phyloP scores from a whole-genome alignment of 2,113 vertebrate species.

The Xiphophorus couchianus region DNA sequence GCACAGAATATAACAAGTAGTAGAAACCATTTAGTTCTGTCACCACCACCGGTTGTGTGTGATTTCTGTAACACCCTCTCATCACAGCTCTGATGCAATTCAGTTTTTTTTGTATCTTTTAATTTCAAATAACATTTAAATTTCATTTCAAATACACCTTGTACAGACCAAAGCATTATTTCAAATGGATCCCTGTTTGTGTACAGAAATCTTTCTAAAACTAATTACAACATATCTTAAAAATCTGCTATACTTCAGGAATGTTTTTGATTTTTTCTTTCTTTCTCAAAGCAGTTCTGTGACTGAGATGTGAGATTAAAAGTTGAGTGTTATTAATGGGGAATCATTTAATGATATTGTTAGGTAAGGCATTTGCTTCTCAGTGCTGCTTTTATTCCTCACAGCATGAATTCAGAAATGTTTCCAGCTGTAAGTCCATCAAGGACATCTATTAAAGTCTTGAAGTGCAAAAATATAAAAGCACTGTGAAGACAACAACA shows the following conservation, averaged over 20 bases:
- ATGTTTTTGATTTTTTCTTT: conserved; percentile 15
- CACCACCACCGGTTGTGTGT: neutral
- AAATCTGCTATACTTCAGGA: conserved; percentile 6
- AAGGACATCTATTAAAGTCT: neutral
- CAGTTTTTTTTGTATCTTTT: too few relatives aligned
- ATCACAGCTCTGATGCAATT: neutral
- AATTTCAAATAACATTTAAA: too few relatives aligned
- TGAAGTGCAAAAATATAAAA: neutral
- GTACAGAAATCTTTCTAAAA: conserved; percentile 17
- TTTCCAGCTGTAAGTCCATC: neutral
- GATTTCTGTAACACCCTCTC: conserved; percentile 19
- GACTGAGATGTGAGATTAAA: conserved; percentile 2
- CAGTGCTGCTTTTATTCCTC: neutral
- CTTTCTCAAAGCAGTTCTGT: neutral
- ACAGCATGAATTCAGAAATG: conserved; percentile 26
- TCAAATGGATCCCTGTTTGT: conserved; percentile 10
- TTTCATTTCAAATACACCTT: neutral
- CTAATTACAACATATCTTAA: neutral
- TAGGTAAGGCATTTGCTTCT: conserved; percentile 11
- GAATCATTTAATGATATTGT: conserved; percentile 27
- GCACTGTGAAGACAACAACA: neutral
- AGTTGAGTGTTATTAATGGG: neutral
- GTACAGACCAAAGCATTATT: conserved; percentile 15
- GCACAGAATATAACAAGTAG: too few relatives aligned
- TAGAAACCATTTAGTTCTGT: conserved; percentile 5